phyloP scores from a whole-genome alignment of 2,888 invertebrate species.

The Matsumyia berberina region DNA sequence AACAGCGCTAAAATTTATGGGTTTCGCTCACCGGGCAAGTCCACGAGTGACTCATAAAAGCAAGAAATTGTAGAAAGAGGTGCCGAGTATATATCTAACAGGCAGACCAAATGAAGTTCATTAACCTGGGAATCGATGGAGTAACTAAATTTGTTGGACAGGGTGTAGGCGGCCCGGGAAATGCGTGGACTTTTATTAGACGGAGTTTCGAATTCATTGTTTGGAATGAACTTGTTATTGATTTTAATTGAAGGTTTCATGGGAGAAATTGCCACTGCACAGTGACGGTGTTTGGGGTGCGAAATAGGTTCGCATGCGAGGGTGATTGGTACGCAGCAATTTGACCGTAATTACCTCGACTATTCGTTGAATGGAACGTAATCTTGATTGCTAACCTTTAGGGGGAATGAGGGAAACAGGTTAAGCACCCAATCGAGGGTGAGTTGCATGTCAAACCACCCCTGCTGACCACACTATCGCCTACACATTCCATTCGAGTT shows the following conservation, averaged over 20 bases:
- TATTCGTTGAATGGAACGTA: background rate
- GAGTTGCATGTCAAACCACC: background rate
- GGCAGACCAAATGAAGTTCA: constrained; percentile 46
- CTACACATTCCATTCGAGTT: no score
- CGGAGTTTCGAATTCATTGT: constrained; percentile 27
- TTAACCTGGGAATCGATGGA: constrained; percentile 30
- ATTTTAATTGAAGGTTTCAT: constrained; percentile 57
- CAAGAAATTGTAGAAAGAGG: constrained; percentile 22
- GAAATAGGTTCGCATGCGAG: constrained; percentile 12
- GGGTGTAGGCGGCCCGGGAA: background rate
- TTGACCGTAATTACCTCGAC: constrained; percentile 16
- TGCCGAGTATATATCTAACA: constrained; percentile 30
- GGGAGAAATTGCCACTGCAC: background rate
- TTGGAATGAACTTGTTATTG: constrained; percentile 42
- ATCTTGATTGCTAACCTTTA: background rate
- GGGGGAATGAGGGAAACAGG: no score
- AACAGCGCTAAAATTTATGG: constrained; percentile 59
- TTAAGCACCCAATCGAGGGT: background rate
- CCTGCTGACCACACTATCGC: no score
- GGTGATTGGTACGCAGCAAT: no score
- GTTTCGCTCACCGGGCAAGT: constrained; percentile 25
- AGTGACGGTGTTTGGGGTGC: background rate
- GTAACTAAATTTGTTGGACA: background rate
- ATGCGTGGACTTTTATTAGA: constrained; percentile 19
- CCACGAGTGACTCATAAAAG: constrained; percentile 41